Conservation (phyloP, 2,888 invertebrate genomes). For the Meta bourneti region DNA sequence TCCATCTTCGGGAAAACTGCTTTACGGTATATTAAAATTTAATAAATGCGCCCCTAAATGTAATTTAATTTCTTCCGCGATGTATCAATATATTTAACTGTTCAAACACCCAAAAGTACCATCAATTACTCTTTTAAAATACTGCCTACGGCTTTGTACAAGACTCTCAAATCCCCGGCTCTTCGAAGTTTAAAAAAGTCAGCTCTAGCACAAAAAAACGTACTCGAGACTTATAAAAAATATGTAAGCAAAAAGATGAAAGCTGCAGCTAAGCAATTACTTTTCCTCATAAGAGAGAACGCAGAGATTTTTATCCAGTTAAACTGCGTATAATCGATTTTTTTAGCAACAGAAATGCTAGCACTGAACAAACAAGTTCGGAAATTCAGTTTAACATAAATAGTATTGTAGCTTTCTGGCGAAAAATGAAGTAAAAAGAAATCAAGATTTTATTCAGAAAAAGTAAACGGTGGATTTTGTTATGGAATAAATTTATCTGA, state of each 20-base stretch:
- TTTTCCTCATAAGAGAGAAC: slow-evolving; percentile 13
- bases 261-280: slow-evolving; percentile 8
- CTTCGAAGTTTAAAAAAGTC: not conserved
- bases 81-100: slow-evolving; percentile 40
- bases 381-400: slow-evolving; percentile 7
- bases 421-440: not conserved
- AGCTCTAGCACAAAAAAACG: not conserved
- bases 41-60: slow-evolving; percentile 8
- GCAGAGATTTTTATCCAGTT: not conserved
- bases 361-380: not conserved
- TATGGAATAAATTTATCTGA: not conserved
- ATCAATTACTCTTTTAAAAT: slow-evolving; percentile 44
- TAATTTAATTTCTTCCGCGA: slow-evolving; percentile 31
- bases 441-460: not conserved
- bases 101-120: slow-evolving; percentile 21
- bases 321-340: not conserved
- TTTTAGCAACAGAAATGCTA: not conserved
- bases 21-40: slow-evolving; percentile 9
- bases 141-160: not conserved
- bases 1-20: not conserved
- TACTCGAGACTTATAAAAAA: slow-evolving; percentile 4
- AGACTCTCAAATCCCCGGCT: not conserved
- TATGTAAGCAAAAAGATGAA: not conserved
- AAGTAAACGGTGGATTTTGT: not conserved
- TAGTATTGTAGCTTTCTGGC: not conserved